phyloP scores from a whole-genome alignment of 2,113 vertebrate genomes.

The Paraplagusia blochii region DNA sequence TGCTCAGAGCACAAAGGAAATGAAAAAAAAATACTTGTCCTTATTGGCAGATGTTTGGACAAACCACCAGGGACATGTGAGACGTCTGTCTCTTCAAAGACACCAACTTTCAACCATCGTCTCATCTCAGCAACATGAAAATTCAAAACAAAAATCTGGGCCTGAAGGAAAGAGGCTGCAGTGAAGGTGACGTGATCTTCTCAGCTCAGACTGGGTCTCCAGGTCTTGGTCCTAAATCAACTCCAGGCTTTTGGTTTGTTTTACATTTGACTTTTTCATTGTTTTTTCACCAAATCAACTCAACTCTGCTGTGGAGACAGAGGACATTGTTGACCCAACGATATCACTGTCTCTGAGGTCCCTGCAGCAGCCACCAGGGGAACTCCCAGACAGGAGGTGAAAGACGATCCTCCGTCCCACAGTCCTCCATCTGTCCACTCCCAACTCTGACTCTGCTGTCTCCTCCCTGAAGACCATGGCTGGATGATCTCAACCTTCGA shows the following conservation, averaged over 20 bases:
- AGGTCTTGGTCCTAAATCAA: too few species aligned
- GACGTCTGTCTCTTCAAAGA: background rate
- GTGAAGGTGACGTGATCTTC: slow-evolving; percentile 8
- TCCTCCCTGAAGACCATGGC: slow-evolving; percentile 43
- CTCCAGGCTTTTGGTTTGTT: too few species aligned
- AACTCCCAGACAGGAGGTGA: slow-evolving; percentile 59
- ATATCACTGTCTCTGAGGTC: slow-evolving; percentile 29
- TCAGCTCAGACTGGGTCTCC: background rate
- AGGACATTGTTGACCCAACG: slow-evolving; percentile 17
- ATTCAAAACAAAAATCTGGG: slow-evolving; percentile 5
- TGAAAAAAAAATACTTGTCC: slow-evolving; percentile 1
- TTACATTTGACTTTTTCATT: too few species aligned
- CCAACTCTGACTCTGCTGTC: slow-evolving; percentile 26
- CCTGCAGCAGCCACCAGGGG: slow-evolving; percentile 19
- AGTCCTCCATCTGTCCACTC: slow-evolving; percentile 48
- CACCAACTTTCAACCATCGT: background rate
- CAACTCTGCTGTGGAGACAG: slow-evolving; percentile 9
- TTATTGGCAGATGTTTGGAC: slow-evolving; percentile 3
- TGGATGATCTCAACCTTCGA: slow-evolving; percentile 17
- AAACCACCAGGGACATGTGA: background rate
- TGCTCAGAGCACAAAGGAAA: slow-evolving; percentile 22
- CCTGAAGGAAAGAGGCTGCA: slow-evolving; percentile 21
- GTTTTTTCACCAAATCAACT: too few species aligned
- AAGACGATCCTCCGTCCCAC: slow-evolving; percentile 54
- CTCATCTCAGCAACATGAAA: slow-evolving; percentile 22